phyloP scores from a whole-genome alignment of 1,140 invertebrate species.

The Chymomyza costata region DNA sequence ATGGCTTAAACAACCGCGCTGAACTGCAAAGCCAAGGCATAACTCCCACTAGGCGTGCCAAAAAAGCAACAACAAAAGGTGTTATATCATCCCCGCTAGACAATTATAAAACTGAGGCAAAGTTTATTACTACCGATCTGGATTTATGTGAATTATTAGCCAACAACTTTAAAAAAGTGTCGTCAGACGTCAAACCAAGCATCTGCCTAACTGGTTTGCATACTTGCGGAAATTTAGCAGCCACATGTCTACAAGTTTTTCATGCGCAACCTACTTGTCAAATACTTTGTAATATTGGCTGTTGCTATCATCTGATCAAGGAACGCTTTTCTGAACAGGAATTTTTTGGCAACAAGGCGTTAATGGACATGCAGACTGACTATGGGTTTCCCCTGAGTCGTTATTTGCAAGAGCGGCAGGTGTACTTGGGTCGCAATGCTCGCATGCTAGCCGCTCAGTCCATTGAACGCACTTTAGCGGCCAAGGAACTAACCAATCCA shows the following conservation, averaged over 20 bases:
- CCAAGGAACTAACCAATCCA: constrained; percentile 78
- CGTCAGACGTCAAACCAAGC: constrained; percentile 25
- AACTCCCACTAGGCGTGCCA: constrained; percentile 45
- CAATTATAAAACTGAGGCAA: constrained; percentile 76
- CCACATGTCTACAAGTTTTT: constrained; percentile 86
- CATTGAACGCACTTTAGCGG: constrained; percentile 79
- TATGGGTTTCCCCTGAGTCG: constrained; percentile 83
- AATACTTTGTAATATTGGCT: constrained; percentile 87
- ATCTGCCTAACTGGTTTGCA: constrained; percentile 87
- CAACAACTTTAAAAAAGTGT: constrained; percentile 74
- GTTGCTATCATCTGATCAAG: constrained; percentile 91
- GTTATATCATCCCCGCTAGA: constrained; percentile 10
- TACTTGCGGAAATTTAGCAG: constrained; percentile 90
- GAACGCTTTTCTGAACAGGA: constrained; percentile 77
- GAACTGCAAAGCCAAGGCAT: constrained; percentile 53
- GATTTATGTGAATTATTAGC: constrained; percentile 77
- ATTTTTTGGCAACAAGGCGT: constrained; percentile 54
- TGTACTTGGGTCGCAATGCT: constrained; percentile 84
- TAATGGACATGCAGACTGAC: constrained; percentile 45
- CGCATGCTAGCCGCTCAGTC: constrained; percentile 90
- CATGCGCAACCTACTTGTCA: constrained; percentile 77
- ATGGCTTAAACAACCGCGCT: constrained; percentile 69
- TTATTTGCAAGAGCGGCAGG: constrained; percentile 77
- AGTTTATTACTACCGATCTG: constrained; percentile 76
- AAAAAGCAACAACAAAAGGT: constrained; percentile 22